Conservation (phyloP, 2,113 vertebrate genomes). For the Mesembrinibis cayennensis region DNA sequence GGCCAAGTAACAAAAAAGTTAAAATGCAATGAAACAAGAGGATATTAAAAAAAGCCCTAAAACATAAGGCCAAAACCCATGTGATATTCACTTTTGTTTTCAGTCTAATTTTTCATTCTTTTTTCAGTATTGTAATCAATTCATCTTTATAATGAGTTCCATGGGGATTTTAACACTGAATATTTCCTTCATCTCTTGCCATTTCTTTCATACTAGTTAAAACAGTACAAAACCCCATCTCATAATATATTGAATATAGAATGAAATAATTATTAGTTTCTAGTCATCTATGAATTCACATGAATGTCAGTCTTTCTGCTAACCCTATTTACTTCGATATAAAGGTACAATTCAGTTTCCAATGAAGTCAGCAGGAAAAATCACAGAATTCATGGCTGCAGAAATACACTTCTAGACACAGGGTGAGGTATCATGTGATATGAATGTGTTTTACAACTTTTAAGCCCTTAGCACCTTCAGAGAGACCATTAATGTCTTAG, state of each 20-base stretch:
- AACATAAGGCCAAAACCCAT: not conserved
- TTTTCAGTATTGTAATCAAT: not conserved
- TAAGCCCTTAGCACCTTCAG: not conserved
- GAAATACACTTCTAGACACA: not conserved
- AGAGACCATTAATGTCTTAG: not conserved
- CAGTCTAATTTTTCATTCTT: not conserved
- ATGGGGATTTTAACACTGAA: not conserved
- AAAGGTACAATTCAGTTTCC: not conserved
- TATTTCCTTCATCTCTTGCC: not conserved
- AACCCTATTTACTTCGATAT: not conserved
- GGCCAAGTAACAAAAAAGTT: not conserved
- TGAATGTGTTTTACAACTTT: not conserved
- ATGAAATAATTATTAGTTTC: slow-evolving; percentile 27
- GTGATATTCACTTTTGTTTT: not conserved
- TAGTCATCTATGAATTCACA: not conserved
- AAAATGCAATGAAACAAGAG: not conserved
- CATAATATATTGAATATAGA: slow-evolving; percentile 5
- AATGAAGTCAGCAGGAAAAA: not conserved
- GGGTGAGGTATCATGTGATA: not conserved
- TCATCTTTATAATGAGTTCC: slow-evolving; percentile 35
- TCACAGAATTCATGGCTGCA: not conserved
- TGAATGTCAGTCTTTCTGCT: not conserved
- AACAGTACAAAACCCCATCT: not conserved
- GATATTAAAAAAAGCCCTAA: not conserved
- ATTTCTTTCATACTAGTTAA: not conserved